These are phyloP conservation scores for Pachypsylla venusta DNA, from an alignment of 1,140 invertebrate species.

Conservation along the genomic window DNA sequence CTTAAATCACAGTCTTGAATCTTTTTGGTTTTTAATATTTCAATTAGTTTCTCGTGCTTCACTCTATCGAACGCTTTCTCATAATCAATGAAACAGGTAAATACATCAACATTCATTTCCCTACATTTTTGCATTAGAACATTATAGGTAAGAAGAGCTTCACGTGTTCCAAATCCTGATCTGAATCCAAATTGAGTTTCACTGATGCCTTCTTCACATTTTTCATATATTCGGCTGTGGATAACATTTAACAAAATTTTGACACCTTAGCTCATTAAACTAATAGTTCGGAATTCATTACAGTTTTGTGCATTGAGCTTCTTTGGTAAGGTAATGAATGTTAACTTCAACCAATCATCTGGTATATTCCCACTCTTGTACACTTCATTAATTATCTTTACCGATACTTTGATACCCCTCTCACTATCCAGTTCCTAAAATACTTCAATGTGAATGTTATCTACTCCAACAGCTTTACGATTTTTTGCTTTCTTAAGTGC, in stretches of 20 bases:
- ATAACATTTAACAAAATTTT: too few species aligned
- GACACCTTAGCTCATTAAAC: too few species aligned
- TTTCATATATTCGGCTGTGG: too few species aligned
- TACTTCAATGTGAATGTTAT: too few species aligned
- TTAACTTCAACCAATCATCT: slow-evolving; percentile 1
- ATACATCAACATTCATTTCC: slow-evolving; percentile 20
- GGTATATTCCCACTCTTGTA: background rate
- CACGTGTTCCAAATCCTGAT: slow-evolving; percentile 20
- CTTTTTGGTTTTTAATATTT: slow-evolving; percentile 15
- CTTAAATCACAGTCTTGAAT: slow-evolving; percentile 16
- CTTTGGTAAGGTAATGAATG: slow-evolving; percentile 3
- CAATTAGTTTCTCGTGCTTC: slow-evolving; percentile 14
- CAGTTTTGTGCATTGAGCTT: slow-evolving; percentile 3
- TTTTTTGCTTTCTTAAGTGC: background rate
- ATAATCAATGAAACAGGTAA: slow-evolving; percentile 21
- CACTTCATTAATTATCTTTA: background rate
- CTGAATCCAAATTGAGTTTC: slow-evolving; percentile 22
- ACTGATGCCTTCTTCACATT: slow-evolving; percentile 15
- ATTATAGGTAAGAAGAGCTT: slow-evolving; percentile 20
- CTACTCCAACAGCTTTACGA: background rate
- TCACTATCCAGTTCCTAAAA: too few species aligned
- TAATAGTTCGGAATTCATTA: background rate
- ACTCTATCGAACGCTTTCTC: slow-evolving; percentile 21
- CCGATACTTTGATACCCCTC: too few species aligned
- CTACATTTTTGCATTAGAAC: slow-evolving; percentile 19